Conservation (phyloP, 1,140 invertebrate species). For the Branchinecta lynchi region DNA sequence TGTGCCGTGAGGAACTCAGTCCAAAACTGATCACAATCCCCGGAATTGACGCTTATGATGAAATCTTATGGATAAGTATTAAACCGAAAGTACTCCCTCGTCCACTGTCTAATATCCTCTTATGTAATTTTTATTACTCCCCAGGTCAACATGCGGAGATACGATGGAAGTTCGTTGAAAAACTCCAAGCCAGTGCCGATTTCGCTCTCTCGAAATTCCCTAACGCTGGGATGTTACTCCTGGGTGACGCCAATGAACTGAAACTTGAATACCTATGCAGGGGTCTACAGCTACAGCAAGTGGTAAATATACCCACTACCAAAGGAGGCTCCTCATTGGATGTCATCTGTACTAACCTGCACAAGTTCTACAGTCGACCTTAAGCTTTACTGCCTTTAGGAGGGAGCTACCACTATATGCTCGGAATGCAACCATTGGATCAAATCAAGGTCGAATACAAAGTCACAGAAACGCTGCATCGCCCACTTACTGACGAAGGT, state of each 20-base stretch:
- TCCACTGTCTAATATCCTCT: slow-evolving; percentile 1
- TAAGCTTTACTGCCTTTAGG: slow-evolving; percentile 1
- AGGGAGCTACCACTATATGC: slow-evolving; percentile 5
- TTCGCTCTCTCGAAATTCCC: no score
- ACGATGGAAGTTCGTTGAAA: slow-evolving; percentile 1
- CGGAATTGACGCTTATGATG: slow-evolving; percentile 1
- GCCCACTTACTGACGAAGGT: no score
- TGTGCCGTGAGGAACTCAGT: slow-evolving; percentile 8
- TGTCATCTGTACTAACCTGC: slow-evolving; percentile 9
- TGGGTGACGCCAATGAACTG: no score
- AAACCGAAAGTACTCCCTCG: slow-evolving; percentile 9
- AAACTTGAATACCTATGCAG: no score
- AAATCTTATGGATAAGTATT: slow-evolving; percentile 7
- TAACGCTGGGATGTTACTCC: no score
- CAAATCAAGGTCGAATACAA: slow-evolving; percentile 9
- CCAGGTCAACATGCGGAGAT: slow-evolving; percentile 8
- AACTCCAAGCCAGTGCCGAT: no score
- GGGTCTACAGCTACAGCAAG: no score
- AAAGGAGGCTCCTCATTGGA: no score
- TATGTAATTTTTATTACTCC: slow-evolving; percentile 7
- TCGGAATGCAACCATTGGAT: slow-evolving; percentile 9
- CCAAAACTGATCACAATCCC: slow-evolving; percentile 9
- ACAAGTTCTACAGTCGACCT: slow-evolving; percentile 5
- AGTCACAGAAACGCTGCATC: no score
- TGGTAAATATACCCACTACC: no score